These are phyloP conservation scores for Delia radicum DNA, from an alignment of 1,140 invertebrate genomes.

Conservation along the genomic window DNA sequence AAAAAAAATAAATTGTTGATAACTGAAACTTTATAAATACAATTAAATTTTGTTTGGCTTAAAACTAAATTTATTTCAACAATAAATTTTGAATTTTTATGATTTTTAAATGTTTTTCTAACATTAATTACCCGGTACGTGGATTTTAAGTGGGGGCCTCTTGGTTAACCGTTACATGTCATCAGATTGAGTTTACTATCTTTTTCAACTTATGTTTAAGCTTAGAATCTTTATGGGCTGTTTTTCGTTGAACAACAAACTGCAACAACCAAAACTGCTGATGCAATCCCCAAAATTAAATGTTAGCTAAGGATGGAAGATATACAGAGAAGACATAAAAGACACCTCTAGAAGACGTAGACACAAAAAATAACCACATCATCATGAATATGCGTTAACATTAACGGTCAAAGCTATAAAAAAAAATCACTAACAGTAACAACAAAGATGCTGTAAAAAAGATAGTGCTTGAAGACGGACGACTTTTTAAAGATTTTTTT, in stretches of 20 bases:
- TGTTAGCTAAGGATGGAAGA: neutral
- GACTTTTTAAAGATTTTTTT: neutral
- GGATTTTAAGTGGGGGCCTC: neutral
- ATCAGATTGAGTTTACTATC: neutral
- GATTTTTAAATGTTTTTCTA: neutral
- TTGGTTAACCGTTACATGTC: neutral
- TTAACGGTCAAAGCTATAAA: slow-evolving; percentile 18
- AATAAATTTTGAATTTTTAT: neutral
- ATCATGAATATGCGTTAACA: slow-evolving; percentile 8
- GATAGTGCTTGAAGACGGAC: neutral
- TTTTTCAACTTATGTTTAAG: slow-evolving; percentile 1
- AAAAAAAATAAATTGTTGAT: too few relatives aligned
- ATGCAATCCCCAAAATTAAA: neutral
- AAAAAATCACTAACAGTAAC: neutral
- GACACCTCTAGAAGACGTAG: neutral
- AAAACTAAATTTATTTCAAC: neutral
- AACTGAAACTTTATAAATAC: too few relatives aligned
- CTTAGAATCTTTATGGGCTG: neutral
- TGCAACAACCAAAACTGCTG: neutral
- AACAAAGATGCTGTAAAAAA: slow-evolving; percentile 12
- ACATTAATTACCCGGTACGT: neutral
- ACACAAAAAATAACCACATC: neutral
- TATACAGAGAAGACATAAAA: neutral
- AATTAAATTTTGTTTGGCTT: too few relatives aligned
- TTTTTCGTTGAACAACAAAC: slow-evolving; percentile 2